These are phyloP conservation scores for Chesias legatella DNA, from an alignment of 2,888 invertebrate genomes.

Conservation along the genomic window DNA sequence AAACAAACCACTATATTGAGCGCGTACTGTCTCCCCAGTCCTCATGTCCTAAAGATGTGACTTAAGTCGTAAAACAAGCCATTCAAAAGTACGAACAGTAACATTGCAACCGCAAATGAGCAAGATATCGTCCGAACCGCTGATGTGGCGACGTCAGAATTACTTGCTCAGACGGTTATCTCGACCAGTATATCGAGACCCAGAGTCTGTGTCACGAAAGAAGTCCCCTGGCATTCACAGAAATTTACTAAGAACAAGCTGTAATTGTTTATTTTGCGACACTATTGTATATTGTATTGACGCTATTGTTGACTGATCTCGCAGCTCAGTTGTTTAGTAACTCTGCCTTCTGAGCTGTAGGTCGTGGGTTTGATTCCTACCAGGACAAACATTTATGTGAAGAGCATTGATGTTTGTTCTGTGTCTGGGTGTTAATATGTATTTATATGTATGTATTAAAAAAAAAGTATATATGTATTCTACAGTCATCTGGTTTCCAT, in stretches of 20 bases:
- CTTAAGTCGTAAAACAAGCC: slow-evolving; percentile 12
- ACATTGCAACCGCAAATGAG: slow-evolving; percentile 59
- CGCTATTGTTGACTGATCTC: too few relatives aligned
- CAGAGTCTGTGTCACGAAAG: slow-evolving; percentile 28
- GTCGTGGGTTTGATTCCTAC: too few relatives aligned
- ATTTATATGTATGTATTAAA: too few relatives aligned
- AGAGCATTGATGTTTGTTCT: too few relatives aligned
- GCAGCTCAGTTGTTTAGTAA: too few relatives aligned
- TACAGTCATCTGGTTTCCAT: too few relatives aligned
- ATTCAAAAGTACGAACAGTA: slow-evolving; percentile 33
- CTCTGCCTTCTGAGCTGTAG: too few relatives aligned
- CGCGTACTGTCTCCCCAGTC: not conserved
- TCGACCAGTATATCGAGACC: slow-evolving; percentile 52
- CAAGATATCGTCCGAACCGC: slow-evolving; percentile 59
- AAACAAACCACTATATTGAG: not conserved
- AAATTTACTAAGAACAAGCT: not conserved
- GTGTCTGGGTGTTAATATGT: too few relatives aligned
- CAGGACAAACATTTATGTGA: too few relatives aligned
- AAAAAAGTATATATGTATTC: too few relatives aligned
- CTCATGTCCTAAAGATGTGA: slow-evolving; percentile 14
- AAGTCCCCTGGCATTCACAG: not conserved
- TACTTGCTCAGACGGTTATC: slow-evolving; percentile 62
- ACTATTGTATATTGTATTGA: too few relatives aligned
- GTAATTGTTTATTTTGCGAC: too few relatives aligned
- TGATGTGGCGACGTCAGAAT: slow-evolving; percentile 66